These are phyloP conservation scores for Graptemys geographica DNA, from an alignment of 2,797 vertebrate species.

Conservation along the genomic window DNA sequence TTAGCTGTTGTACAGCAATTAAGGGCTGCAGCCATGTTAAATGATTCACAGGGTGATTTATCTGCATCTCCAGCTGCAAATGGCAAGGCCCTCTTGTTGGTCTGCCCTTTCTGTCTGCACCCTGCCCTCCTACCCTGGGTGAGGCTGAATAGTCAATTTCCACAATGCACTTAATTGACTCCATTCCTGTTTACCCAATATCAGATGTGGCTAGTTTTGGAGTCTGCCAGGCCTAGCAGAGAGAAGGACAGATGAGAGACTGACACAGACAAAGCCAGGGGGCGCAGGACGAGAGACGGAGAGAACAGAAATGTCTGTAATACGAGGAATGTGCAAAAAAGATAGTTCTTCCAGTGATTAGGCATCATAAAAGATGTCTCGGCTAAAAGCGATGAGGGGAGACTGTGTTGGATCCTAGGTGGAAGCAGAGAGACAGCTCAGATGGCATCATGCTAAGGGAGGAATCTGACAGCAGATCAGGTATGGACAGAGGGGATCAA, in stretches of 20 bases:
- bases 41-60: slow-evolving; percentile 2
- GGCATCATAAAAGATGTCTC: not conserved
- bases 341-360: not conserved
- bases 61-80: not conserved
- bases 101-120: too few relatives aligned
- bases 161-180: not conserved
- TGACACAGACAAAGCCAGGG: not conserved
- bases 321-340: not conserved
- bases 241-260: not conserved
- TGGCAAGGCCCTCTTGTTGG: not conserved
- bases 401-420: not conserved
- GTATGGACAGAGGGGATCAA: not conserved
- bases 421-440: not conserved
- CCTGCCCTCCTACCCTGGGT: not conserved
- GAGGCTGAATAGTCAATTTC: not conserved
- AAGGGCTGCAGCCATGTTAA: not conserved
- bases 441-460: not conserved
- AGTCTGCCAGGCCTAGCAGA: not conserved
- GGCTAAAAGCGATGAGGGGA: not conserved
- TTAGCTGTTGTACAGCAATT: not conserved
- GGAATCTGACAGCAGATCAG: not conserved
- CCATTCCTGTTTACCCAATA: slow-evolving; percentile 58
- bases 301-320: not conserved
- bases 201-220: slow-evolving; percentile 55
- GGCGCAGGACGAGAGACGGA: rapidly evolving